Evolutionary conservation across 2,888 invertebrate species (phyloP).

Genomic region (Acronicta alni): DNA sequence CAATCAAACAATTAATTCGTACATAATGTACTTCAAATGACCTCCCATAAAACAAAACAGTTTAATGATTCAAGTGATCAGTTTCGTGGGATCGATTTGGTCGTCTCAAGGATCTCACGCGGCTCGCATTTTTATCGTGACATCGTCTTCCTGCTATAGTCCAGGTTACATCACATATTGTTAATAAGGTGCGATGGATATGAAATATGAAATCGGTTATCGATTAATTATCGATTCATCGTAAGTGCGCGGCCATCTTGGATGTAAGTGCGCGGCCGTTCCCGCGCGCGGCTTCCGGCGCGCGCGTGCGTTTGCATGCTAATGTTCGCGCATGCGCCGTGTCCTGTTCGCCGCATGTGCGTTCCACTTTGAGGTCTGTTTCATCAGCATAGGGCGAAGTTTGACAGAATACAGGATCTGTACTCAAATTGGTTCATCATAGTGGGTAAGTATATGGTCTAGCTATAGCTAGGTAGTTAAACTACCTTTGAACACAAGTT

Average conservation of each 20-base stretch:
- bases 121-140: conserved; percentile 72
- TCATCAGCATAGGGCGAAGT: conserved; percentile 45
- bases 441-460: neutral
- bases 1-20: conserved; percentile 78
- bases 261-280: conserved; percentile 83
- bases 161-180: conserved; percentile 83
- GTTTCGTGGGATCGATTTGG: conserved; percentile 72
- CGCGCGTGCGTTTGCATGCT: conserved; percentile 85
- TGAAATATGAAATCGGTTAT: conserved; percentile 87
- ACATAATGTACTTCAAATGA: conserved; percentile 72
- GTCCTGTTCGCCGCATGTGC: conserved; percentile 73
- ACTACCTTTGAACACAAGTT: conserved; percentile 11
- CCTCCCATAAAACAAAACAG: conserved; percentile 76
- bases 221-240: conserved; percentile 87
- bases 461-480: neutral
- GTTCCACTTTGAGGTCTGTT: conserved; percentile 70
- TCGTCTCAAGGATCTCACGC: conserved; percentile 75
- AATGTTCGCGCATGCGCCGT: conserved; percentile 81
- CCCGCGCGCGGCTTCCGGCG: conserved; percentile 85
- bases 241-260: conserved; percentile 85
- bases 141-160: conserved; percentile 69
- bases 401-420: conserved; percentile 31
- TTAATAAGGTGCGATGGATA: conserved; percentile 78
- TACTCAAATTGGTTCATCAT: conserved; percentile 21
- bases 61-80: conserved; percentile 71